phyloP scores from a whole-genome alignment of 2,888 invertebrate genomes.

The Acanthosepion esculentum region DNA sequence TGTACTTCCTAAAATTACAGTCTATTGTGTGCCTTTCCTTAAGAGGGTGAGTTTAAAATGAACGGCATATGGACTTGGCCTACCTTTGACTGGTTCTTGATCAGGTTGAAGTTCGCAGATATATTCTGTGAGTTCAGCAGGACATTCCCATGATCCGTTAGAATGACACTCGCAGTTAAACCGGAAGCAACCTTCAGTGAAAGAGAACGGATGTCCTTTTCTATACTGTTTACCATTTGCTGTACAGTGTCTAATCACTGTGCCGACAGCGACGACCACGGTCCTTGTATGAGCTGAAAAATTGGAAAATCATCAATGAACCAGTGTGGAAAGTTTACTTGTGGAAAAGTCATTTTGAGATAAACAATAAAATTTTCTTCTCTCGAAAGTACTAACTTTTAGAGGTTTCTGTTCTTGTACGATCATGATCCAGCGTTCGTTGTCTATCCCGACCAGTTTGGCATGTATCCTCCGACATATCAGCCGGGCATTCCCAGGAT shows the following conservation, averaged over 20 bases:
- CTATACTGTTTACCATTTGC: not conserved
- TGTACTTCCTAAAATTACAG: too few species aligned
- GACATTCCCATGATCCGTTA: constrained; percentile 58
- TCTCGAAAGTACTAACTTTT: too few species aligned
- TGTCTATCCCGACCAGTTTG: not conserved
- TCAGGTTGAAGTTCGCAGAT: not conserved
- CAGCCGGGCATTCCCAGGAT: constrained; percentile 36
- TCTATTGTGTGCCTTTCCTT: too few species aligned
- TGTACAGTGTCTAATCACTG: not conserved
- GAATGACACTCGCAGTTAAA: constrained; percentile 58
- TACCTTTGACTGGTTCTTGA: not conserved
- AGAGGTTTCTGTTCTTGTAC: too few species aligned
- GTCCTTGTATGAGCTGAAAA: not conserved
- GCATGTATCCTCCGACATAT: not conserved
- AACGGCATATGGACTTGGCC: too few species aligned
- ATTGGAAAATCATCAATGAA: not conserved
- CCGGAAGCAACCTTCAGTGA: constrained; percentile 47
- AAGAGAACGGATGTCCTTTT: not conserved
- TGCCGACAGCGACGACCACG: not conserved
- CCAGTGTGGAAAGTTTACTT: too few species aligned
- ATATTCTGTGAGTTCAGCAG: constrained; percentile 43
- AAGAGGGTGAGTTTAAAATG: too few species aligned
- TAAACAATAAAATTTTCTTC: too few species aligned
- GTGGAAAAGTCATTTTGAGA: too few species aligned
- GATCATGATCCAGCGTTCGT: not conserved